Evolutionary conservation across 2,113 vertebrate genomes (phyloP), one percentile per base, ranked within the genome.

Genomic region (Laticauda colubrina): DNA sequence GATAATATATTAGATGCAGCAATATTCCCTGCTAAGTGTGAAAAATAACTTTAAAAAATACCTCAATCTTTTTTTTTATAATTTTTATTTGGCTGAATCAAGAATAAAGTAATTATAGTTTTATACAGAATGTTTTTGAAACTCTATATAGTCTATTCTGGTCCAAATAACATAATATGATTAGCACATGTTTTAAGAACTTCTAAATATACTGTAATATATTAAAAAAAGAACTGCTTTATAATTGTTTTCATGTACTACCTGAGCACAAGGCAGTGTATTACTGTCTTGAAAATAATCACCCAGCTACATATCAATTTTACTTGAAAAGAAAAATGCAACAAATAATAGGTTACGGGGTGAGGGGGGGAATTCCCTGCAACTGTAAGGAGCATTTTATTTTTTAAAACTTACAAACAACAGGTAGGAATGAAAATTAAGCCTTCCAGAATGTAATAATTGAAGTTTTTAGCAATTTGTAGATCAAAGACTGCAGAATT

Each of bases 101-200:
- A 48, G 45, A 48, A 51, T 51, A 7, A 51, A 51, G 48, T 51
- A 51, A 51, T 51, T 90, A 0, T 88, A 91, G 94, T 94, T 93
- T 96, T 94, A 96, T 95, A 93, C 0, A 86, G 85, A 91, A 85
- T 92, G 90, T 93, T 95, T 94, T 93, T 96, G 48, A 96, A 95
- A 87, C 26, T 97, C 95, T 97, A 94, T 95, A 96, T 96, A 97
- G 96, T 95, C 95, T 94, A 94, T 96, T 96, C 96, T 92, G 94
- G 96, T 96, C 96, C 95, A 97, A 96, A 97, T 96, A 95, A 95
- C 95, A 95, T 91, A 96, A 95, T 93, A 95, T 97, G 93, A 96
- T 94, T 94, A 94, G 95, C 97, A 96, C 95, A 96, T 94, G 95
- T 95, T 96, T 96, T 94, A 95, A 95, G 95, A 93, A 95, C 94